Percentiles rank a stretch among this genome's conserved stretches.
These are phyloP conservation scores for Crossaster papposus DNA, from an alignment of 53 echinoderm and acorn worm genomes.

Conservation along the genomic window DNA sequence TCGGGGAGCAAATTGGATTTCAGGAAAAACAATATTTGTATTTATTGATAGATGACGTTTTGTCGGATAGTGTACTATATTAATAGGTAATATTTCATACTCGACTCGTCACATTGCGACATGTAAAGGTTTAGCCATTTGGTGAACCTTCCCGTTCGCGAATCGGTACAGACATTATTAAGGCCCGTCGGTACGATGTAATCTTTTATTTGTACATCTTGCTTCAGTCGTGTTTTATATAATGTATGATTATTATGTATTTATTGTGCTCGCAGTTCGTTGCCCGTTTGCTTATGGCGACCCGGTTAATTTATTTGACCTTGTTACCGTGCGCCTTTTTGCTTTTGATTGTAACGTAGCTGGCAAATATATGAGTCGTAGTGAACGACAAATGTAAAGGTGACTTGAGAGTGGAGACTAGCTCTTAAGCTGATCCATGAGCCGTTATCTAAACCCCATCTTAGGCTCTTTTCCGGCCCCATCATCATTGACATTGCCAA, in stretches of 20 bases:
- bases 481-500: too few relatives aligned
- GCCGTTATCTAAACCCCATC: too few relatives aligned
- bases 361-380: background rate
- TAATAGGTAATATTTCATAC: slow-evolving; percentile 38
- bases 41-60: slow-evolving; percentile 41
- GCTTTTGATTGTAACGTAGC: background rate
- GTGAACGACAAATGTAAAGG: background rate
- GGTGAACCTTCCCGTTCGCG: slow-evolving; percentile 6
- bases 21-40: slow-evolving; percentile 1
- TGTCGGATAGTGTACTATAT: slow-evolving; percentile 23
- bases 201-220: slow-evolving; percentile 44
- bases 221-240: slow-evolving; percentile 32
- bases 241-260: slow-evolving; percentile 49
- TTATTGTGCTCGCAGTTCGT: slow-evolving; percentile 27
- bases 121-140: background rate
- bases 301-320: slow-evolving; percentile 9
- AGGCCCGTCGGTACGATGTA: background rate
- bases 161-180: slow-evolving; percentile 1
- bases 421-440: too few relatives aligned
- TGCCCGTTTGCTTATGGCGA: background rate
- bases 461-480: too few relatives aligned
- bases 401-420: background rate
- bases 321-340: background rate
- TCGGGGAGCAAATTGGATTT: background rate
- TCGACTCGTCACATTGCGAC: background rate